These are phyloP conservation scores for Anguilla megastoma DNA, from an alignment of 2,797 vertebrate genomes.

Conservation along the genomic window DNA sequence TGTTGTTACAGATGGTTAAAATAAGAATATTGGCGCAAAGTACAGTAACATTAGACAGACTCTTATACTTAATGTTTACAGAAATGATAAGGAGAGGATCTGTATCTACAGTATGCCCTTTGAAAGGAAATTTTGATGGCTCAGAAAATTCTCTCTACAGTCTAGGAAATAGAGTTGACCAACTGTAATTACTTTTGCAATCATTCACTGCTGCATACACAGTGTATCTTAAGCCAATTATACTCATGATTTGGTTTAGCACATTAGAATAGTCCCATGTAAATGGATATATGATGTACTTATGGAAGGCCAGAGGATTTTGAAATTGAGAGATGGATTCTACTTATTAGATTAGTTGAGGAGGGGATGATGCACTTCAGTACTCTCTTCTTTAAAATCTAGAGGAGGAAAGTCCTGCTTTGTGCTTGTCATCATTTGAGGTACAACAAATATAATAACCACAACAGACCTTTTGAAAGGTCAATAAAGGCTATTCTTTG, in stretches of 20 bases:
- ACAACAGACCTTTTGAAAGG: not conserved
- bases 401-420: not conserved
- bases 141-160: constrained; percentile 80
- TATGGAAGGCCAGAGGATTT: constrained; percentile 73
- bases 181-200: constrained; percentile 83
- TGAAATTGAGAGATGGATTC: constrained; percentile 76
- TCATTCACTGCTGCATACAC: constrained; percentile 41
- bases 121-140: constrained; percentile 79
- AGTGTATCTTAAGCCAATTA: constrained; percentile 77
- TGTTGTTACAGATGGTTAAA: not conserved
- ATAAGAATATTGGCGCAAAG: not conserved
- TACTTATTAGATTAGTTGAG: constrained; percentile 80
- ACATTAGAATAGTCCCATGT: constrained; percentile 76
- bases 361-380: constrained; percentile 69
- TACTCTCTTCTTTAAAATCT: constrained; percentile 18
- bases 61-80: constrained; percentile 27
- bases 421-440: not conserved
- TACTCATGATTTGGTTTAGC: constrained; percentile 81
- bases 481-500: not conserved
- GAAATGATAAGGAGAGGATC: constrained; percentile 29
- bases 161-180: constrained; percentile 83
- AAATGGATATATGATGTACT: constrained; percentile 86
- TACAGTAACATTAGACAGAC: not conserved
- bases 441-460: not conserved
- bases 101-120: not conserved